These are phyloP conservation scores for Centrocercus urophasianus DNA, from an alignment of 2,113 vertebrate species.

Conservation along the genomic window DNA sequence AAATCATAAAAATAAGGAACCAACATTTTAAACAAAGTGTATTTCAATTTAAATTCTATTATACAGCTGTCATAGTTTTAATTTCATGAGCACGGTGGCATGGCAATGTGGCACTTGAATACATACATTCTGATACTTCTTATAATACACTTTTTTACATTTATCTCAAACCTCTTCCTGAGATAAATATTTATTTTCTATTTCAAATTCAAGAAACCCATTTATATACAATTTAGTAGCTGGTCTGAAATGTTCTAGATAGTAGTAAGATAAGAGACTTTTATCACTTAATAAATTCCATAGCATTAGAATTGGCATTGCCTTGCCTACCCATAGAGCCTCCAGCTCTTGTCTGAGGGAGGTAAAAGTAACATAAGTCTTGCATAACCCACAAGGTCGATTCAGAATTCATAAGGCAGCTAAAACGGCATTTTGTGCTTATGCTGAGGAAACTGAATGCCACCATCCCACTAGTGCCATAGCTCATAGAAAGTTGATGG, in stretches of 20 bases:
- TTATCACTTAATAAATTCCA: neutral
- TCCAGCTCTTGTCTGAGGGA: neutral
- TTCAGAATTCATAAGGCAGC: conserved; percentile 9
- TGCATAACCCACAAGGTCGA: neutral
- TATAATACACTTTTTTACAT: neutral
- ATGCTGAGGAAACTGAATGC: neutral
- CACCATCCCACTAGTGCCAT: neutral
- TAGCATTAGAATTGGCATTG: neutral
- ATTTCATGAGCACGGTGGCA: conserved; percentile 53
- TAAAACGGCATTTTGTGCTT: neutral
- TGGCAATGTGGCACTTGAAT: conserved; percentile 19
- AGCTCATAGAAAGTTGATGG: conserved; percentile 9
- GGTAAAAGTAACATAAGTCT: neutral
- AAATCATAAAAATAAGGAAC: conserved; percentile 53
- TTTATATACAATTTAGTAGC: neutral
- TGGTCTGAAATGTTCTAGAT: neutral
- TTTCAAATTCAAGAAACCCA: conserved; percentile 33
- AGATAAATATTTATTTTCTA: conserved; percentile 32
- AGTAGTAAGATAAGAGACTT: neutral
- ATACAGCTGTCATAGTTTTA: conserved; percentile 42
- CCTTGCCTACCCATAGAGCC: neutral
- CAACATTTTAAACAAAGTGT: conserved; percentile 25
- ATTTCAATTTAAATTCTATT: conserved; percentile 53
- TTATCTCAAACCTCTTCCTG: neutral
- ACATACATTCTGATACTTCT: neutral